Conservation (phyloP, 2,113 vertebrate genomes). For the Gymnobelideus leadbeateri region DNA sequence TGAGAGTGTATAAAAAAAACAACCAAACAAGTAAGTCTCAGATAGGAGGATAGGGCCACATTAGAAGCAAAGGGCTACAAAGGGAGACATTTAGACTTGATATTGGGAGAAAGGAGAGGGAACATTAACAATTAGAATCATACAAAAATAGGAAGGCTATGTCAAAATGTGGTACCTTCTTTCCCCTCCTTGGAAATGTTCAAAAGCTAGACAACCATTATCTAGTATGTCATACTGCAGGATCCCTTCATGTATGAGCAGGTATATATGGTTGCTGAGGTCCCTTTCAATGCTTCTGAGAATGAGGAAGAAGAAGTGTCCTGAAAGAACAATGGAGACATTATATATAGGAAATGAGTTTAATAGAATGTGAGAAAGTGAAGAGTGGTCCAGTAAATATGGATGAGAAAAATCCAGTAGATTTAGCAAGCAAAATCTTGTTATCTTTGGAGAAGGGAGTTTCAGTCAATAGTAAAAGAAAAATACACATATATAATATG, state of each 20-base stretch:
- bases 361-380: not conserved
- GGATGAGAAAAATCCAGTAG: not conserved
- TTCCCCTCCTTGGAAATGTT: not conserved
- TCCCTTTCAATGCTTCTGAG: not conserved
- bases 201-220: not conserved
- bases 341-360: not conserved
- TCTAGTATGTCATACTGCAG: not conserved
- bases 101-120: not conserved
- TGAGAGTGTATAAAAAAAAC: not conserved
- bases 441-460: not conserved
- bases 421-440: not conserved
- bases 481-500: too few species aligned
- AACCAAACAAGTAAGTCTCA: not conserved
- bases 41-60: not conserved
- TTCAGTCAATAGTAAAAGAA: not conserved
- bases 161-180: not conserved
- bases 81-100: not conserved
- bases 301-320: not conserved
- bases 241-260: not conserved
- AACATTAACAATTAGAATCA: not conserved
- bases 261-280: not conserved
- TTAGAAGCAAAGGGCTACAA: not conserved
- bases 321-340: not conserved
- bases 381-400: not conserved
- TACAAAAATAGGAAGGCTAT: not conserved